Conservation (phyloP, 2,888 invertebrate species). For the Dorcus hopei region DNA sequence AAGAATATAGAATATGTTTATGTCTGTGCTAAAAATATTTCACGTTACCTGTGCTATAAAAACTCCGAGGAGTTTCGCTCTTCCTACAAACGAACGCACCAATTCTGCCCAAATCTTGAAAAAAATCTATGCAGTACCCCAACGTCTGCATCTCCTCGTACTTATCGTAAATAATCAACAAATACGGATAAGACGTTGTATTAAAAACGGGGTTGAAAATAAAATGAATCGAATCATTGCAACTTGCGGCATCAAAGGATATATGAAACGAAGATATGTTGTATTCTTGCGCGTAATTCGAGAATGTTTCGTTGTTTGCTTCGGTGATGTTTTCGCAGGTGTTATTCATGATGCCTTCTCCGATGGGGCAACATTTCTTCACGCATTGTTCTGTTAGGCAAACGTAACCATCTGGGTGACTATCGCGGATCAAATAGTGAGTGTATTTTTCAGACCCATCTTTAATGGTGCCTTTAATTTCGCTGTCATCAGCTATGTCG, state of each 20-base stretch:
- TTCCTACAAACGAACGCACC: slow-evolving; percentile 11
- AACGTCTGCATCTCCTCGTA: background rate
- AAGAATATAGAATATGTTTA: too few relatives aligned
- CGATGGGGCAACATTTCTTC: slow-evolving; percentile 19
- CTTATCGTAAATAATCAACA: background rate
- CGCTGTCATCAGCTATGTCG: slow-evolving; percentile 14
- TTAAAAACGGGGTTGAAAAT: slow-evolving; percentile 9
- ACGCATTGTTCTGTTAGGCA: slow-evolving; percentile 19
- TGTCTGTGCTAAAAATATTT: background rate
- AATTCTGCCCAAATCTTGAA: slow-evolving; percentile 10
- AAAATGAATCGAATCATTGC: slow-evolving; percentile 13
- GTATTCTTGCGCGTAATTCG: slow-evolving; percentile 7
- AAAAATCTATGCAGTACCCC: slow-evolving; percentile 22
- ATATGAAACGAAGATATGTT: slow-evolving; percentile 13
- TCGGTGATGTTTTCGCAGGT: slow-evolving; percentile 11
- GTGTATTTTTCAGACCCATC: slow-evolving; percentile 18
- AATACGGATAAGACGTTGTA: slow-evolving; percentile 6
- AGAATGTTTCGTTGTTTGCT: slow-evolving; percentile 10
- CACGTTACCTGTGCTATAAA: slow-evolving; percentile 16
- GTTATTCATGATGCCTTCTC: slow-evolving; percentile 11
- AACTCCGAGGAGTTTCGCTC: slow-evolving; percentile 3
- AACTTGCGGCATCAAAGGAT: slow-evolving; percentile 4
- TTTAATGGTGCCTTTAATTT: slow-evolving; percentile 14
- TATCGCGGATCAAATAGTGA: slow-evolving; percentile 17
- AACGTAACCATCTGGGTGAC: slow-evolving; percentile 19